Evolutionary conservation across 2,113 vertebrate genomes (phyloP).

Genomic region (Parus major): DNA sequence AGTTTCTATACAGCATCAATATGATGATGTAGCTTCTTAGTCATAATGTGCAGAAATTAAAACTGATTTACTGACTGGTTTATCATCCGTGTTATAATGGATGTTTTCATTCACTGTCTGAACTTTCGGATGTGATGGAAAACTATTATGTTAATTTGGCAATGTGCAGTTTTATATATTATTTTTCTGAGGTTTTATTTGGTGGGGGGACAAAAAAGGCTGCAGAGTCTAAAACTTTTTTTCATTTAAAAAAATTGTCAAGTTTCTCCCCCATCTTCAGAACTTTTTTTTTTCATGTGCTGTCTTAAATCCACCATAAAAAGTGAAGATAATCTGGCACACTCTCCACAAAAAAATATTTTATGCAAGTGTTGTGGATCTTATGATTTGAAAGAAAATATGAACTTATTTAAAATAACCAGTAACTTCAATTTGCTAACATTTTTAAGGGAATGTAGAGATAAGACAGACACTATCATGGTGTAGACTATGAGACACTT

Average conservation of each 20-base stretch:
- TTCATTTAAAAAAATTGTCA: not conserved
- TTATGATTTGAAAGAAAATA: not conserved
- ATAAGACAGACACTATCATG: not conserved
- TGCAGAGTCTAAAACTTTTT: not conserved
- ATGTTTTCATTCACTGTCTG: not conserved
- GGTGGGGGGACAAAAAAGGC: not conserved
- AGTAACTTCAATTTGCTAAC: not conserved
- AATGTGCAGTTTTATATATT: not conserved
- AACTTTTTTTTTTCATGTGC: not conserved
- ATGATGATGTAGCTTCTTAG: not conserved
- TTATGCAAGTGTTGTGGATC: not conserved
- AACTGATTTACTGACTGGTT: not conserved
- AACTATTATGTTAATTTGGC: not conserved
- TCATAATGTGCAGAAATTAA: not conserved
- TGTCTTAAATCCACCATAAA: not conserved
- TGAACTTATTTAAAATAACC: not conserved
- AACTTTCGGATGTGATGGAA: not conserved
- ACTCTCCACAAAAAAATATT: not conserved
- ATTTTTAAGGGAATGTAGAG: not conserved
- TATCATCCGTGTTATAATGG: not conserved
- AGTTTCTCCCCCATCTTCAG: not conserved
- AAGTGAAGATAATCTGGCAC: not conserved
- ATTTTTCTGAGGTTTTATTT: not conserved
- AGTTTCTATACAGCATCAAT: not conserved
- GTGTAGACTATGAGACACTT: not conserved